Conservation (phyloP, 2,888 invertebrate species). For the Xylophagus ater region DNA sequence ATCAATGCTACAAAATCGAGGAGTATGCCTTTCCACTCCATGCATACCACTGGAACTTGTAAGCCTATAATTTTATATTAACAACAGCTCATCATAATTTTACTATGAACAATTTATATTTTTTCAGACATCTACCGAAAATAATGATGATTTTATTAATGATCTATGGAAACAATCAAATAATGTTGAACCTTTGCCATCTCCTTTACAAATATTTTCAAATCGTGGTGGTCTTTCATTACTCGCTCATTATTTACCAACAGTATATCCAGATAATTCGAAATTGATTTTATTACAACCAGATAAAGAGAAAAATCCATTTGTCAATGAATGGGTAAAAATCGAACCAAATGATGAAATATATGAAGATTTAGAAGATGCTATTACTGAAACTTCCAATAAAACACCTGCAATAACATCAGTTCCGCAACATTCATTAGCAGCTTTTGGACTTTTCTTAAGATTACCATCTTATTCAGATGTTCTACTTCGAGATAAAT, state of each 20-base stretch:
- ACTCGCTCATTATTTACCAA: slow-evolving; percentile 77
- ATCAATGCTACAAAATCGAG: slow-evolving; percentile 43
- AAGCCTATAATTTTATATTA: slow-evolving; percentile 1
- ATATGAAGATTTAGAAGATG: slow-evolving; percentile 51
- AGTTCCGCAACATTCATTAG: slow-evolving; percentile 81
- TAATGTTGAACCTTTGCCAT: slow-evolving; percentile 33
- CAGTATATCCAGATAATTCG: slow-evolving; percentile 74
- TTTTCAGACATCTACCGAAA: slow-evolving; percentile 20
- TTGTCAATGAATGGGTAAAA: slow-evolving; percentile 39
- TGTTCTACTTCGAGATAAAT: slow-evolving; percentile 70
- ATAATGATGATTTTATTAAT: slow-evolving; percentile 21
- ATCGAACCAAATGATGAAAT: slow-evolving; percentile 49
- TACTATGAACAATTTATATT: background rate
- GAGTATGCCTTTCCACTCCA: slow-evolving; percentile 42
- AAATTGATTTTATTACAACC: slow-evolving; percentile 43
- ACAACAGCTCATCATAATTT: slow-evolving; percentile 1
- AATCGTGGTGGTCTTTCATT: slow-evolving; percentile 78
- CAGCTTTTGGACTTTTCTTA: slow-evolving; percentile 81
- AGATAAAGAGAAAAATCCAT: slow-evolving; percentile 38
- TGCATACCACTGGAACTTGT: slow-evolving; percentile 37
- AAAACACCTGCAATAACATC: slow-evolving; percentile 46
- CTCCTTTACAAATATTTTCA: slow-evolving; percentile 74
- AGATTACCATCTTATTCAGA: slow-evolving; percentile 85
- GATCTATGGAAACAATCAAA: slow-evolving; percentile 28
- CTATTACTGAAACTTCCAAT: slow-evolving; percentile 40